These are phyloP conservation scores for Staurois parvus DNA, from an alignment of 2,797 vertebrate genomes.

Conservation along the genomic window DNA sequence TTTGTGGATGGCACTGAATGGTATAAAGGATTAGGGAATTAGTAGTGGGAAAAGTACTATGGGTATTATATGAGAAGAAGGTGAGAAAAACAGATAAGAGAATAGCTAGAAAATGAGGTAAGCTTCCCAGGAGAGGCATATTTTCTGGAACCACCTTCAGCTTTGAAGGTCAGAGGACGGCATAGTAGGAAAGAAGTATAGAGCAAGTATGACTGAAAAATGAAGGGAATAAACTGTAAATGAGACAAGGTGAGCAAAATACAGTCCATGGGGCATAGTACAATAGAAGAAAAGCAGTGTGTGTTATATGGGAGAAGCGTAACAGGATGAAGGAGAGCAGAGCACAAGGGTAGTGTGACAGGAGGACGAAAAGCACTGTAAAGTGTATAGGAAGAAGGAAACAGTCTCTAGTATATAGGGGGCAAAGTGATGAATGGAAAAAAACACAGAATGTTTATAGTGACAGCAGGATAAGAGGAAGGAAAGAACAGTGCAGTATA, in stretches of 20 bases:
- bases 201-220: neutral
- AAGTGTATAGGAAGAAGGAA: too few species aligned
- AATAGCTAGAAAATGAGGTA: constrained; percentile 9
- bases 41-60: neutral
- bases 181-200: neutral
- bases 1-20: neutral
- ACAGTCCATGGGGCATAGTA: neutral
- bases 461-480: neutral
- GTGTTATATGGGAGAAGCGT: too few species aligned
- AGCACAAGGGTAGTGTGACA: too few species aligned
- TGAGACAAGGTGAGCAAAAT: neutral
- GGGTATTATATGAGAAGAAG: neutral
- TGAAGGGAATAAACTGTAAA: neutral
- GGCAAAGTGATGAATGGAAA: neutral
- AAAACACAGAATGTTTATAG: neutral
- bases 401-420: neutral
- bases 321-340: too few species aligned
- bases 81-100: constrained; percentile 21
- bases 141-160: neutral
- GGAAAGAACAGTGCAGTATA: too few species aligned
- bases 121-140: neutral
- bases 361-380: too few species aligned
- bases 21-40: constrained; percentile 18
- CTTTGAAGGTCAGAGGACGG: constrained; percentile 2
- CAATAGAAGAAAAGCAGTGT: too few species aligned